A percentile compares a stretch with the other conserved stretches of the same genome.
Conservation (phyloP, 35 echinoderm and acorn worm genomes). For the Nesometra sesokonis region DNA sequence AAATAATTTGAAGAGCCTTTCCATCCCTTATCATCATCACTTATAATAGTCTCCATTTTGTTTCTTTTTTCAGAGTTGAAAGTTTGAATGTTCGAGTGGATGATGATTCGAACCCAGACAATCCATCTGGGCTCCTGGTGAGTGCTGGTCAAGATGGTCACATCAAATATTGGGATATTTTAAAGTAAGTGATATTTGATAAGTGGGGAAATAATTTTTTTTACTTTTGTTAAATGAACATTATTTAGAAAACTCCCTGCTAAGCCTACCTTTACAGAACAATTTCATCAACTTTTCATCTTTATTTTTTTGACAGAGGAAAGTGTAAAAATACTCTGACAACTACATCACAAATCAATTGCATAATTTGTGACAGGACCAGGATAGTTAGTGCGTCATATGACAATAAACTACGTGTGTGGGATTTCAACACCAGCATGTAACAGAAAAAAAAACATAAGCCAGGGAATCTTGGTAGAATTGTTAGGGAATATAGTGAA, state of each 20-base stretch:
- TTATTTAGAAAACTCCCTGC: not conserved
- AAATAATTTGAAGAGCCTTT: too few species aligned
- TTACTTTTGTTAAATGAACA: not conserved
- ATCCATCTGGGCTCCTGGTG: conserved; percentile 71
- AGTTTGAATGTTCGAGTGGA: conserved; percentile 44
- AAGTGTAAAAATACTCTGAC: conserved; percentile 55
- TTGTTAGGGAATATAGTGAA: too few species aligned
- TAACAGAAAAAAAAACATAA: too few species aligned
- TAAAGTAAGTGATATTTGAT: conserved; percentile 41
- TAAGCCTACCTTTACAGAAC: not conserved
- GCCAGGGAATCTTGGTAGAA: too few species aligned
- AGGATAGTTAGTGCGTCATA: conserved; percentile 87
- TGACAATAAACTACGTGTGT: conserved; percentile 69
- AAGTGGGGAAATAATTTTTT: not conserved
- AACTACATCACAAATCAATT: conserved; percentile 53
- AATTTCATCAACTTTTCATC: not conserved
- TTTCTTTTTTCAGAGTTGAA: conserved; percentile 54
- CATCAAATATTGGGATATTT: conserved; percentile 87
- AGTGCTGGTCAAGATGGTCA: conserved; percentile 89
- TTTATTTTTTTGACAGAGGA: conserved; percentile 26
- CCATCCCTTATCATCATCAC: too few species aligned
- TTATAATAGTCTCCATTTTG: too few species aligned
- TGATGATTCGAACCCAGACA: conserved; percentile 41
- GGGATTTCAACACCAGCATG: conserved; percentile 54
- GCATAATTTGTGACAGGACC: conserved; percentile 84